Base-by-base conservation (phyloP, 2,888 invertebrate genomes). In the Drosophila demipolita region DNA sequence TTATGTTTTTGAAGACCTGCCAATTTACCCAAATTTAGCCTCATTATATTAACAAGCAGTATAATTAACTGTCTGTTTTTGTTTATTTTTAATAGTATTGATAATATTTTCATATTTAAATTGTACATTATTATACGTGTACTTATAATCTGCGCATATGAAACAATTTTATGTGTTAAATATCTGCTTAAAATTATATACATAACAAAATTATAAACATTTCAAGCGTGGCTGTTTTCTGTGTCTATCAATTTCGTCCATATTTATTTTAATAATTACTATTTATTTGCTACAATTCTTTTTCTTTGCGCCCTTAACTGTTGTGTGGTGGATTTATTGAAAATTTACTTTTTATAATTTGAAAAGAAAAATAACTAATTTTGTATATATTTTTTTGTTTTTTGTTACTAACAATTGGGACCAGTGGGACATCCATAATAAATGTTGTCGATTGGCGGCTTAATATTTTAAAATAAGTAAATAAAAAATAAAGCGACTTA, bases 121-220 rank as follows among this genome's bases (percentile, higher is more conserved):
- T 85, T 84, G 85, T 89, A 89, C 85, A 86, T 84, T 74, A 87
- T 66, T 82, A 84, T 87, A 83, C 55, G 86, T 84, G 84, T 89
- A 89, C 87, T 73, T 84, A 89, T 61, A 74, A 84, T 75, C 87
- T 89, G 87, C 78, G 73, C 85, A 84, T 82, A 74, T 53, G 68
- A 85, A 85, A 85, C 85, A 87, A 74, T 74, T 66, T 62, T 75
- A 74, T 70, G 69, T 82, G 66, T 84, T 87, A 85, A 80, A 87
- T 87, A 84, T 66, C 67, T 70, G 70, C 82, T 86, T 86, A 86
- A 82, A 87, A 89, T 87, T 86, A 86, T 89, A 89, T 86, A 86
- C 85, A 89, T 89, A 86, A 86, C 85, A 86, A 86, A 86, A 85
- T 89, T 78, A 87, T 89, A 86, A 89, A 85, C 89, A 78, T 87